These are phyloP conservation scores for Lochmaea capreae DNA, from an alignment of 2,888 invertebrate species.

Conservation along the genomic window DNA sequence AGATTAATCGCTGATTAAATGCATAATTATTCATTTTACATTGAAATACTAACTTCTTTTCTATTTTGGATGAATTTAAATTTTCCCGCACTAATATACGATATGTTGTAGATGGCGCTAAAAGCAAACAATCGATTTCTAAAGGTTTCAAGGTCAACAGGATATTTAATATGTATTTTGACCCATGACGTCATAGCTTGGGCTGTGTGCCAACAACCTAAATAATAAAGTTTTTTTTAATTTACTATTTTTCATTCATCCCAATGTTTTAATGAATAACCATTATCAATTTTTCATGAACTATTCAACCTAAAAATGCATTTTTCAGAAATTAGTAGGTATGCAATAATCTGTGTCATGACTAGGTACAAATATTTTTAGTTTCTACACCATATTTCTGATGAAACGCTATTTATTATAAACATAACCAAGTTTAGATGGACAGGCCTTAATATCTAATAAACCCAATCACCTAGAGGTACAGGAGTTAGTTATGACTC, in stretches of 20 bases:
- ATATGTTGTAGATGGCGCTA: slow-evolving; percentile 39
- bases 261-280: not conserved
- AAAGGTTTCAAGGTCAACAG: slow-evolving; percentile 43
- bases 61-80: slow-evolving; percentile 22
- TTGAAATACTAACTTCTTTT: no score
- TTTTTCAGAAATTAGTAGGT: not conserved
- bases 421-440: not conserved
- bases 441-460: not conserved
- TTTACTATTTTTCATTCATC: slow-evolving; percentile 4
- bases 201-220: slow-evolving; percentile 47
- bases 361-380: no score
- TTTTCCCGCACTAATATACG: slow-evolving; percentile 29
- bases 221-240: slow-evolving; percentile 13
- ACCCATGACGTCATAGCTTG: slow-evolving; percentile 44
- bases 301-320: not conserved
- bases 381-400: not conserved
- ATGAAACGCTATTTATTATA: not conserved
- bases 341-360: not conserved
- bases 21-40: no score
- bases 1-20: no score
- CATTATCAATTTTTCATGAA: not conserved
- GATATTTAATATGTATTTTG: slow-evolving; percentile 35
- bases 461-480: not conserved
- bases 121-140: slow-evolving; percentile 31
- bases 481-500: not conserved